Percentiles rank a stretch among this genome's conserved stretches.
These are phyloP conservation scores for Phymatocera aterrima DNA, from an alignment of 2,888 invertebrate species.

Conservation along the genomic window DNA sequence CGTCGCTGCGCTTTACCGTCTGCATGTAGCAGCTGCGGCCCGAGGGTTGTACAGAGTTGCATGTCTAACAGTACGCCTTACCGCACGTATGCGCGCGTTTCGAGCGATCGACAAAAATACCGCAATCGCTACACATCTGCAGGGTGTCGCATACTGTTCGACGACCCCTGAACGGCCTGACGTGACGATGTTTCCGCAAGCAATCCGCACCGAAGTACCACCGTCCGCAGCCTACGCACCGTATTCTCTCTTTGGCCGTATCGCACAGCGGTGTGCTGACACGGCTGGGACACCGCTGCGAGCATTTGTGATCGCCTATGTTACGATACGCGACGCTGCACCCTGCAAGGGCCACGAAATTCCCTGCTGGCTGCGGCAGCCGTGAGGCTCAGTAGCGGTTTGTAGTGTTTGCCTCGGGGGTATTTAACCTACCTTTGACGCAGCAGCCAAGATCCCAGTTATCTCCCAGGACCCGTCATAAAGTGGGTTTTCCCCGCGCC, in stretches of 20 bases:
- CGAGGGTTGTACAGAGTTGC: constrained; percentile 32
- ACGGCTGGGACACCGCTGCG: not conserved
- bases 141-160: not conserved
- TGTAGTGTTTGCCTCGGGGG: constrained; percentile 17
- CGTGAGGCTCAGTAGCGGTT: constrained; percentile 20
- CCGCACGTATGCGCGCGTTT: not conserved
- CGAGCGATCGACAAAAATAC: not conserved
- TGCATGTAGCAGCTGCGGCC: constrained; percentile 50
- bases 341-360: constrained; percentile 51
- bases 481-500: not conserved
- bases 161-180: not conserved
- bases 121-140: not conserved
- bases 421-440: not conserved
- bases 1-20: not conserved
- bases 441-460: not conserved
- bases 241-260: not conserved
- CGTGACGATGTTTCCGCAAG: not conserved
- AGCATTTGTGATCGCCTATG: not conserved
- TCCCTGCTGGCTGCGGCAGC: constrained; percentile 54
- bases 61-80: constrained; percentile 48
- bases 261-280: not conserved
- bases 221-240: not conserved
- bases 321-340: not conserved
- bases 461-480: constrained; percentile 15
- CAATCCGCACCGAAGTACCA: not conserved